These are phyloP conservation scores for Cerastis rubricosa DNA, from an alignment of 2,888 invertebrate genomes.

Conservation along the genomic window DNA sequence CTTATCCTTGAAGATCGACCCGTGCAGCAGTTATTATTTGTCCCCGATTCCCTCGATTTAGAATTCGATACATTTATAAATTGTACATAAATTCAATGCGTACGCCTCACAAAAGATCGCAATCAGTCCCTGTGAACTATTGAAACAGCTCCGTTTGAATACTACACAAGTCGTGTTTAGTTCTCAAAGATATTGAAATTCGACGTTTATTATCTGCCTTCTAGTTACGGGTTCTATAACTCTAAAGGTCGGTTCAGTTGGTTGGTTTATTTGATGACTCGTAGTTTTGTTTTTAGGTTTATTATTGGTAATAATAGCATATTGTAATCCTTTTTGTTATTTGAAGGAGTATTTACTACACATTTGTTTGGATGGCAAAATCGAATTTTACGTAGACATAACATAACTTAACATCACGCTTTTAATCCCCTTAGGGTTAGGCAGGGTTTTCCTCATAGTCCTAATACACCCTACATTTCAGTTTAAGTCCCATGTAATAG, in stretches of 20 bases:
- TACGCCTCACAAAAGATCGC: slow-evolving; percentile 13
- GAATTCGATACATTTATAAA: not conserved
- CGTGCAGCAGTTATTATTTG: not conserved
- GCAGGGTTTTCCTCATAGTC: too few relatives aligned
- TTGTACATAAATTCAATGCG: slow-evolving; percentile 24
- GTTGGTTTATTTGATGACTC: slow-evolving; percentile 19
- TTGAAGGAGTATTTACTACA: not conserved
- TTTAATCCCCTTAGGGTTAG: too few relatives aligned
- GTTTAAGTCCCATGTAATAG: too few relatives aligned
- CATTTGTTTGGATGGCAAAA: not conserved
- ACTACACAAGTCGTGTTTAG: slow-evolving; percentile 24
- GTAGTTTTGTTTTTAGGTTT: not conserved
- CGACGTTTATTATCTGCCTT: slow-evolving; percentile 39
- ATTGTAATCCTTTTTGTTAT: not conserved
- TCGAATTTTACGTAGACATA: not conserved
- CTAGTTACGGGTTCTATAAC: slow-evolving; percentile 3
- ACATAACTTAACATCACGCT: too few relatives aligned
- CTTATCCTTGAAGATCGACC: not conserved
- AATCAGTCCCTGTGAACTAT: slow-evolving; percentile 37
- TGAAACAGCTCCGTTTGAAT: slow-evolving; percentile 31
- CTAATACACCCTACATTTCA: too few relatives aligned
- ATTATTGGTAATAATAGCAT: not conserved
- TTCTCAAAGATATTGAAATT: slow-evolving; percentile 49
- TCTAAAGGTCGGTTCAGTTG: slow-evolving; percentile 9
- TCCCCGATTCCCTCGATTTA: not conserved